A percentile compares a stretch with the other conserved stretches of the same genome.
These are phyloP conservation scores for Danaus chrysippus DNA, from an alignment of 2,888 invertebrate species.

Conservation along the genomic window DNA sequence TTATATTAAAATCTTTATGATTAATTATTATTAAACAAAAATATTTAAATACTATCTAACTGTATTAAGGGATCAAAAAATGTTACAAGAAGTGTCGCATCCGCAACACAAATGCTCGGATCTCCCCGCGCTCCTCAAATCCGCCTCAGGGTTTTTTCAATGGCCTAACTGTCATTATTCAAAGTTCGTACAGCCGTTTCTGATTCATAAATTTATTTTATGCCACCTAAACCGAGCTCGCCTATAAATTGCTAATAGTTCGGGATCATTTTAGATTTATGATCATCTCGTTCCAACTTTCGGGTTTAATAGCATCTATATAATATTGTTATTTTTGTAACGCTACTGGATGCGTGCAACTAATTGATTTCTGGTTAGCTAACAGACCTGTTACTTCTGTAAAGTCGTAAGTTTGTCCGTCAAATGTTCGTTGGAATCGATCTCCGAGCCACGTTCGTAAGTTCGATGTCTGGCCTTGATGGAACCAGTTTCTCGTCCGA, in stretches of 20 bases:
- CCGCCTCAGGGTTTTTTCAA: conserved; percentile 39
- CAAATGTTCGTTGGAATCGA: conserved; percentile 44
- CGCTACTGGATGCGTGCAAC: too few species aligned
- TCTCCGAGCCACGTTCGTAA: conserved; percentile 46
- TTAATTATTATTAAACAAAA: too few species aligned
- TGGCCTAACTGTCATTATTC: conserved; percentile 41
- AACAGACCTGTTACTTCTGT: not conserved
- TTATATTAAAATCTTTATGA: not conserved
- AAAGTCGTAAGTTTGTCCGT: conserved; percentile 29
- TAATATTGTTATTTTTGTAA: too few species aligned
- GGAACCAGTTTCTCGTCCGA: conserved; percentile 75
- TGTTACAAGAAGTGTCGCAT: conserved; percentile 44
- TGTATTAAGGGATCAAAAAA: conserved; percentile 24
- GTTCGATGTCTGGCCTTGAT: conserved; percentile 77
- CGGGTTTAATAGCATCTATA: too few species aligned
- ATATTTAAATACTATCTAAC: too few species aligned
- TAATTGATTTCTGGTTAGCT: conserved; percentile 4
- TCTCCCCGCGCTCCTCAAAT: conserved; percentile 32
- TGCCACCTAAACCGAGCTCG: conserved; percentile 29
- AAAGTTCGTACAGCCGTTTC: conserved; percentile 33
- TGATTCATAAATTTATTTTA: conserved; percentile 37
- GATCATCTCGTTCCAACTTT: conserved; percentile 11
- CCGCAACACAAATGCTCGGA: conserved; percentile 34
- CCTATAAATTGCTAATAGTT: conserved; percentile 31
- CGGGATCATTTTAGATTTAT: conserved; percentile 28